Evolutionary conservation across 2,797 vertebrate genomes (phyloP).

Genomic region (Harpagifer antarcticus): DNA sequence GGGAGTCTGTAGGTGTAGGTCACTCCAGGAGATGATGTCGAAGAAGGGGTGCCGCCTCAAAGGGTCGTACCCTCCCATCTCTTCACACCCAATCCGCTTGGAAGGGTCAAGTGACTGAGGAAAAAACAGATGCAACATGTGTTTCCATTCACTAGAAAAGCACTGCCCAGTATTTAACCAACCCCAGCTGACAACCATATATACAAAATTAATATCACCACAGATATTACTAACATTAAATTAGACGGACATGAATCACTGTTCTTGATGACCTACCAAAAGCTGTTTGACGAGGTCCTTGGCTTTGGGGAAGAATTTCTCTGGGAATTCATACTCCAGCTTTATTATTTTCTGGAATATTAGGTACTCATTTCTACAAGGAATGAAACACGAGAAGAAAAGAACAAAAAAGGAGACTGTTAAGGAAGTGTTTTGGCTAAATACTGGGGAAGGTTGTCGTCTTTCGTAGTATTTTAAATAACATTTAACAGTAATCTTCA

Average conservation of each 20-base stretch:
- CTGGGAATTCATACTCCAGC: slow-evolving; percentile 98
- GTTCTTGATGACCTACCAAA: slow-evolving; percentile 87
- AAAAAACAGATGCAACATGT: neutral
- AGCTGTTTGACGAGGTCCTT: slow-evolving; percentile 97
- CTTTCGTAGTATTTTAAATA: neutral
- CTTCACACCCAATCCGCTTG: slow-evolving; percentile 96
- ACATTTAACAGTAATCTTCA: neutral
- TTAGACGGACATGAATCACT: neutral
- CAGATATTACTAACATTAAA: neutral
- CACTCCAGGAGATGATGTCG: slow-evolving; percentile 93
- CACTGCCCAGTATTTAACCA: neutral
- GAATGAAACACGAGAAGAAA: slow-evolving; percentile 8
- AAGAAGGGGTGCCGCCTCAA: slow-evolving; percentile 96
- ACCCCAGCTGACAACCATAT: neutral
- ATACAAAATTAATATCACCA: neutral
- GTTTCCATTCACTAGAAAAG: slow-evolving; percentile 9
- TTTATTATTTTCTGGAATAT: slow-evolving; percentile 99
- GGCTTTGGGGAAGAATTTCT: slow-evolving; percentile 99
- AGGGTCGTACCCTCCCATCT: slow-evolving; percentile 94
- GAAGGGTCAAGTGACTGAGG: slow-evolving; percentile 93
- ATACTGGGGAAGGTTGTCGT: neutral
- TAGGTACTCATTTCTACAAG: slow-evolving; percentile 95
- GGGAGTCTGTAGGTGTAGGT: slow-evolving; percentile 93
- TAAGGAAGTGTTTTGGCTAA: neutral
- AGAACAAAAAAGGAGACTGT: neutral